Evolutionary conservation across 2,113 vertebrate genomes (phyloP).

Genomic region (Cynocephalus volans): DNA sequence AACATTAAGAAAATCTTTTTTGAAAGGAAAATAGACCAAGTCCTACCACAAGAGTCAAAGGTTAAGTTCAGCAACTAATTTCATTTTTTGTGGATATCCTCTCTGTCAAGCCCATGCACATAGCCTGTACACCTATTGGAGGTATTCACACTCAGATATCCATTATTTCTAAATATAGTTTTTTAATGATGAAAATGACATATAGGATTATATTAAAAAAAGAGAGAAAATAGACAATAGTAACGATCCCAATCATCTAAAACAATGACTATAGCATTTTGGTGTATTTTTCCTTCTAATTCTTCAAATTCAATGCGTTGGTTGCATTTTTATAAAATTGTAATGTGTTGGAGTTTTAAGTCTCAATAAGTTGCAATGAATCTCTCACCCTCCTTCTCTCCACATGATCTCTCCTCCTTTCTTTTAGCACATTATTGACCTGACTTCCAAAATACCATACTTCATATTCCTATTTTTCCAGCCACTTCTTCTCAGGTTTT

Average conservation of each 20-base stretch:
- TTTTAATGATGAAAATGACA: neutral
- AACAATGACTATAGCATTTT: neutral
- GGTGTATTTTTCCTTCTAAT: slow-evolving; percentile 25
- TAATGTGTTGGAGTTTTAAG: neutral
- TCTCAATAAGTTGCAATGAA: neutral
- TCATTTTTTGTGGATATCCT: neutral
- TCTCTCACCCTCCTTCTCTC: neutral
- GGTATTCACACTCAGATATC: neutral
- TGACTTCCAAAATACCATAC: neutral
- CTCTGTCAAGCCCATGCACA: neutral
- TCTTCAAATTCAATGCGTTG: neutral
- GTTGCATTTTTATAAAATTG: neutral
- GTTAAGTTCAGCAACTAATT: neutral
- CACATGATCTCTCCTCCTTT: neutral
- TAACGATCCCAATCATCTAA: neutral
- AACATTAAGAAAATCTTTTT: neutral
- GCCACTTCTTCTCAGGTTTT: neutral
- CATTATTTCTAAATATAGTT: slow-evolving; percentile 40
- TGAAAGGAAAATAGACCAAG: slow-evolving; percentile 20
- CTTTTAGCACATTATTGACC: too few relatives aligned
- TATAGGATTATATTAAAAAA: neutral
- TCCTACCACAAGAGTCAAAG: neutral
- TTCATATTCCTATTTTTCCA: neutral
- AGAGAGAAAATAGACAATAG: neutral
- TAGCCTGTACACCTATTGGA: neutral